A percentile compares a stretch with the other conserved stretches of the same genome.
These are phyloP conservation scores for Stenichneumon culpator DNA, from an alignment of 2,888 invertebrate species.

Conservation along the genomic window DNA sequence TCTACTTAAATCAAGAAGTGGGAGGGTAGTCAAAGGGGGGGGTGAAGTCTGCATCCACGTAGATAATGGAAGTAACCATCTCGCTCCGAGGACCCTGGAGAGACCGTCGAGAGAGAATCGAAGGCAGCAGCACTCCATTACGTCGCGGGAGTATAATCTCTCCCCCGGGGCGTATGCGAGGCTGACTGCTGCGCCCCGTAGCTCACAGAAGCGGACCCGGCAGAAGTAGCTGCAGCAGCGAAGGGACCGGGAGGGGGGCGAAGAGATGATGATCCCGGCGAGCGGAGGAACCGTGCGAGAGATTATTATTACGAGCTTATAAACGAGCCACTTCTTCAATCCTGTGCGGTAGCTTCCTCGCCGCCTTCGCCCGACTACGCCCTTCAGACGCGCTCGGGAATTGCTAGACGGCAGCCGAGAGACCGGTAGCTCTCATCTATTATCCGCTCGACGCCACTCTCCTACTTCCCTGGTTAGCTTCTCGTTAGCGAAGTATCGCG, in stretches of 20 bases:
- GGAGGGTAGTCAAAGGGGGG: background rate
- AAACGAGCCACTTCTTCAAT: slow-evolving; percentile 66
- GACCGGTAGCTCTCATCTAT: slow-evolving; percentile 25
- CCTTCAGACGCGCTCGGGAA: slow-evolving; percentile 3
- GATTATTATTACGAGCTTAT: slow-evolving; percentile 69
- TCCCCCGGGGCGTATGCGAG: slow-evolving; percentile 49
- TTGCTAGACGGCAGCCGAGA: slow-evolving; percentile 5
- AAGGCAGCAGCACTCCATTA: slow-evolving; percentile 31
- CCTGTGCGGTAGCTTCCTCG: slow-evolving; percentile 25
- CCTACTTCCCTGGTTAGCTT: background rate
- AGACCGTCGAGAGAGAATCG: slow-evolving; percentile 5
- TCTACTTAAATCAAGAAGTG: background rate
- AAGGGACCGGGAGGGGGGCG: background rate
- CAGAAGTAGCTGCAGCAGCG: slow-evolving; percentile 22
- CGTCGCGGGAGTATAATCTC: slow-evolving; percentile 39
- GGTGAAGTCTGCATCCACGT: background rate
- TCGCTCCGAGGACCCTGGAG: slow-evolving; percentile 2
- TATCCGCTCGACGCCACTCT: slow-evolving; percentile 36
- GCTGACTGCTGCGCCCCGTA: slow-evolving; percentile 7
- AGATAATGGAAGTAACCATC: slow-evolving; percentile 22
- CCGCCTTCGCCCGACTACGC: background rate
- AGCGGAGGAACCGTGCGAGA: slow-evolving; percentile 21
- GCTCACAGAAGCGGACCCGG: slow-evolving; percentile 19
- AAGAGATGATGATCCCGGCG: background rate
- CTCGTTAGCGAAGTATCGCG: background rate